Conservation (phyloP, 2,113 vertebrate genomes). For the Alethe diademata region DNA sequence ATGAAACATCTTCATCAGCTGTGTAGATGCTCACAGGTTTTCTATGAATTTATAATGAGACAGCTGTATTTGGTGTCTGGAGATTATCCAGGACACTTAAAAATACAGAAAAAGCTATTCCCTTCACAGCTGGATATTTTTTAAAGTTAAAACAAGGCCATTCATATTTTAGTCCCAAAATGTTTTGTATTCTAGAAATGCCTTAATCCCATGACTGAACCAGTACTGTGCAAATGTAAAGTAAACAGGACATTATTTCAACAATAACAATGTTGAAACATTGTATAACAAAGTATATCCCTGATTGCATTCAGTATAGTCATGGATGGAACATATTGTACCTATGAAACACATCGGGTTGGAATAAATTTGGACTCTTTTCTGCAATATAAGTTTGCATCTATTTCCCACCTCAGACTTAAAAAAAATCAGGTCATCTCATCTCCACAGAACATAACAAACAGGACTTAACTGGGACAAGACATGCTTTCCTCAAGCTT, state of each 20-base stretch:
- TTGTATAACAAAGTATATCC: not conserved
- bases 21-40: not conserved
- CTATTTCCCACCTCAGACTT: not conserved
- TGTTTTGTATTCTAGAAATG: not conserved
- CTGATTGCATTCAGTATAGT: fast-evolving
- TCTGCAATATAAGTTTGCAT: not conserved
- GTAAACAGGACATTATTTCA: not conserved
- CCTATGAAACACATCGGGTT: fast-evolving
- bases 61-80: not conserved
- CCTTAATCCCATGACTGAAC: not conserved
- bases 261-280: not conserved
- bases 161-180: not conserved
- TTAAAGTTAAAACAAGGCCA: not conserved
- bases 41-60: not conserved
- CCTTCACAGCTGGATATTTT: not conserved
- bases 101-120: too few relatives aligned
- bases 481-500: not conserved
- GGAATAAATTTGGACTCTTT: not conserved
- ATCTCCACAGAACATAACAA: not conserved
- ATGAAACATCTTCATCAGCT: not conserved
- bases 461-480: not conserved
- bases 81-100: not conserved
- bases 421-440: not conserved
- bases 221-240: not conserved
- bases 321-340: not conserved